phyloP scores from a whole-genome alignment of 2,888 invertebrate species.

The Agrenia bidenticulata region DNA sequence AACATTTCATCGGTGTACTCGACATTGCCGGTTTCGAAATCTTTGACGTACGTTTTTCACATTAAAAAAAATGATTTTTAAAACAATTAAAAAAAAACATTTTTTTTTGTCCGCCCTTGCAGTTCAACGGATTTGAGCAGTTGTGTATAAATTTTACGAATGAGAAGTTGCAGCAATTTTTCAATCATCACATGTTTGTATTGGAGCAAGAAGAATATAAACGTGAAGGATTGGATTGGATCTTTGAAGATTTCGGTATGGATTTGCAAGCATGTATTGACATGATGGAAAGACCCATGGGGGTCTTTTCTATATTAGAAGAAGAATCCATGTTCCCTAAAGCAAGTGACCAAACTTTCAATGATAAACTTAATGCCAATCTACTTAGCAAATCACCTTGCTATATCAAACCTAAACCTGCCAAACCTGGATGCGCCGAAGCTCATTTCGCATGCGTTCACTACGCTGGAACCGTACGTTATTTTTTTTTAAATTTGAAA shows the following conservation, averaged over 20 bases:
- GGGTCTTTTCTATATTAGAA: constrained; percentile 99
- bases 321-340: constrained; percentile 99
- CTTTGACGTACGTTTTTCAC: constrained; percentile 83
- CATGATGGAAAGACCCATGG: constrained; percentile 99
- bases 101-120: constrained; percentile 45
- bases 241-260: constrained; percentile 99
- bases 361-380: constrained; percentile 97
- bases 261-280: constrained; percentile 98
- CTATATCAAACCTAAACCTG: constrained; percentile 94
- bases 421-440: constrained; percentile 79
- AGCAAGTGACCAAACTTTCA: constrained; percentile 97
- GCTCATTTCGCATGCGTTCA: constrained; percentile 63
- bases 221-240: constrained; percentile 95
- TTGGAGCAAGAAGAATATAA: constrained; percentile 99
- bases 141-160: constrained; percentile 99
- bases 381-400: constrained; percentile 98
- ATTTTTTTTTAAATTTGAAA: not conserved
- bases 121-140: constrained; percentile 99
- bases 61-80: too few species aligned
- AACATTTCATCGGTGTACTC: constrained; percentile 92
- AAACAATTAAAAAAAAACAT: not conserved
- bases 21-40: constrained; percentile 99
- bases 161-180: constrained; percentile 99
- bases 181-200: constrained; percentile 85
- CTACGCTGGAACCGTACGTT: constrained; percentile 62